Base-by-base conservation (phyloP, 2,113 vertebrate genomes). In the Clarias macrocephalus region DNA sequence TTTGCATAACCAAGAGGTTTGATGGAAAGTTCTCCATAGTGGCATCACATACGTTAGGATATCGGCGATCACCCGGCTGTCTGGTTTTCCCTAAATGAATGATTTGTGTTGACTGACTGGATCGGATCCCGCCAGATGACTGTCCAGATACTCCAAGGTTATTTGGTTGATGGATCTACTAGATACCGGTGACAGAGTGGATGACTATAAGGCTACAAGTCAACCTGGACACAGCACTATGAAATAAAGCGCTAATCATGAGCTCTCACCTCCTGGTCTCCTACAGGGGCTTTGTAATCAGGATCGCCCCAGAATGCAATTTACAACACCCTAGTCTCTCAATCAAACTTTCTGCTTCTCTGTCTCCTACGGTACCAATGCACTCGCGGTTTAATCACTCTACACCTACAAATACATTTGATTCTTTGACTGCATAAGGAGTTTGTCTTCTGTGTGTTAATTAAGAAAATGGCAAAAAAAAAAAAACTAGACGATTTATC, bases 251-350 rank as follows among this genome's bases (percentile, higher is more conserved):
- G 62, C 83, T 86, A 52, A 33, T 88, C 85, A 89, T 12, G 1
- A 33, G 18, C 18, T 33, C 91, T 92, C 91, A 93, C 92, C 93
- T 94, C 90, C 92, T 88, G 63, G 59, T 30, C 86, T 73, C 65
- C 65, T 33, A 80, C 25, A 54, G 52, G 84, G 52, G 57, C 68
- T 28, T 5, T 63, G 66, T 77, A 62, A 79, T 80, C 81, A 83
- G 81, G 73, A 83, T 82, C 54, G 65, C 48, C 82, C 25, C 66
- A 63, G 57, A 87, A 75, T 54, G 19, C 62, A 60, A 72, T 66
- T 83, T 48, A 68, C 83, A 84, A 65, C 18, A 75, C 76, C n/a
- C 72, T 54, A 18, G n/a, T 76, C 23, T 28, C n/a, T 80, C 60
- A 66, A 23, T 48, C 59, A 28, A 13, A 5, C 23, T 28, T 48